phyloP scores from a whole-genome alignment of 2,113 vertebrate genomes.

The Orthonyx spaldingii region DNA sequence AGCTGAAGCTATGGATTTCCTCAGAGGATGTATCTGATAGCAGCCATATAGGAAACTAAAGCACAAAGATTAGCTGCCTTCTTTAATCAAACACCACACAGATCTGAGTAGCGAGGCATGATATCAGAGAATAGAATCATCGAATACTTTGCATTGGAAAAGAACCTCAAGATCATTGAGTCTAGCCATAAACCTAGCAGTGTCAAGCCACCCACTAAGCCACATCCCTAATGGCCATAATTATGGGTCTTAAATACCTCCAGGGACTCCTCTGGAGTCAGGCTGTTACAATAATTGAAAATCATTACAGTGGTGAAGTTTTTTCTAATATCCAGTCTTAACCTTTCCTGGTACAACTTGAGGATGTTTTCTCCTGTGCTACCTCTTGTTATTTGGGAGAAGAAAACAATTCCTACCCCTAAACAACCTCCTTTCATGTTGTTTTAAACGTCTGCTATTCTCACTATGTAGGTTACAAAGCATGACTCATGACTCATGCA shows the following conservation, averaged over 20 bases:
- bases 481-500: too few species aligned
- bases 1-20: background rate
- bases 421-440: background rate
- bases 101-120: background rate
- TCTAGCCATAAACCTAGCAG: background rate
- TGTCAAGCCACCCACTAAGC: background rate
- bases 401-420: accelerated
- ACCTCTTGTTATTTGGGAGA: background rate
- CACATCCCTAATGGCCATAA: background rate
- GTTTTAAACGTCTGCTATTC: background rate
- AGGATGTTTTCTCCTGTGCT: accelerated
- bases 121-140: background rate
- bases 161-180: background rate
- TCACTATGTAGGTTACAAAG: too few species aligned
- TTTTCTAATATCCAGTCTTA: background rate
- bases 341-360: background rate
- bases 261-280: background rate
- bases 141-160: background rate
- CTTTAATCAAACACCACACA: background rate
- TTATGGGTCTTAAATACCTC: background rate
- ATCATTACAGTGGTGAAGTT: background rate
- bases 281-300: background rate
- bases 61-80: background rate
- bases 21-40: accelerated
- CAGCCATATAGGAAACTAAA: background rate